Conservation (phyloP, 2,888 invertebrate species). For the Gasteruption jaculator region DNA sequence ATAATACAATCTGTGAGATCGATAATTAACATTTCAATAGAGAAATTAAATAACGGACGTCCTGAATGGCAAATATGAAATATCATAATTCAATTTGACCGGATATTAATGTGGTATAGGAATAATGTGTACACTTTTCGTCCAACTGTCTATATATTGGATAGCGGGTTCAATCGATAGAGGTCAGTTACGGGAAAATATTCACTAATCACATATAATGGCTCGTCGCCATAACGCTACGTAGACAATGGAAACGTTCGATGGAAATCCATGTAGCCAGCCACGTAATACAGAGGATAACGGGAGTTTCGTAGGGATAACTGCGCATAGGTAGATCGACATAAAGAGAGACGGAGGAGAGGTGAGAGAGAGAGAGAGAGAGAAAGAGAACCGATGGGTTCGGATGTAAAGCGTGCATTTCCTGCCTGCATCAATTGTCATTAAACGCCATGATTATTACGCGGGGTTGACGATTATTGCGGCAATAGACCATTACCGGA, state of each 20-base stretch:
- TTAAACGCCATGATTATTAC: slow-evolving; percentile 48
- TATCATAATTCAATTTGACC: too few relatives aligned
- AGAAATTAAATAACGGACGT: too few relatives aligned
- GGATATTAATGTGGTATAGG: too few relatives aligned
- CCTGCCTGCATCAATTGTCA: slow-evolving; percentile 47
- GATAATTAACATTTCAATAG: too few relatives aligned
- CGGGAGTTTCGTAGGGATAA: slow-evolving; percentile 9
- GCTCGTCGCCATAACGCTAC: slow-evolving; percentile 17
- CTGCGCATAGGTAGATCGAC: slow-evolving; percentile 16
- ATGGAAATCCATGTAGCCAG: slow-evolving; percentile 17
- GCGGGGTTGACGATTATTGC: slow-evolving; percentile 41
- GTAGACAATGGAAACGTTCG: slow-evolving; percentile 26
- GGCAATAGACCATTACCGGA: slow-evolving; percentile 39
- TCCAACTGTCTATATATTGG: too few relatives aligned
- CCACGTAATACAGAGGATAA: not conserved
- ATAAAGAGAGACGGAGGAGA: too few relatives aligned
- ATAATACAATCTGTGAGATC: too few relatives aligned
- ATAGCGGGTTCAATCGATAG: too few relatives aligned
- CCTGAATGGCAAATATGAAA: too few relatives aligned
- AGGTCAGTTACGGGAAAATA: slow-evolving; percentile 35
- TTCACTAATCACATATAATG: slow-evolving; percentile 39
- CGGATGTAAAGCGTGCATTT: slow-evolving; percentile 39
- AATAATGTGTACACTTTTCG: too few relatives aligned
- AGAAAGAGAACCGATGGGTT: too few relatives aligned
- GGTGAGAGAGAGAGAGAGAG: slow-evolving; percentile 17